phyloP scores from a whole-genome alignment of 2,888 invertebrate species.

The Embidobia sp. region DNA sequence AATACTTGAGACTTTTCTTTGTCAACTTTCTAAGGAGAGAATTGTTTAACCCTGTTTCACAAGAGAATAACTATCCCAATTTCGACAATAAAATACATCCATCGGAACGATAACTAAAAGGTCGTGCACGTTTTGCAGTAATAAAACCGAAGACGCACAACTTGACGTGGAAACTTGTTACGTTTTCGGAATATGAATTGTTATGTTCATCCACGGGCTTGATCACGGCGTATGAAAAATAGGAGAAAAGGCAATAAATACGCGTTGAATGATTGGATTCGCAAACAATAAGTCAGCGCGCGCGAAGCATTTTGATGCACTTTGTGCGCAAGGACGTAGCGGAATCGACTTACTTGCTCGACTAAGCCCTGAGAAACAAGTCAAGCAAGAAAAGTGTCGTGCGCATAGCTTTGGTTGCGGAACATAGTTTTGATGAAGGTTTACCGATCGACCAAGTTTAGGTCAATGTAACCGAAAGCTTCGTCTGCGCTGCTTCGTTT shows the following conservation, averaged over 20 bases:
- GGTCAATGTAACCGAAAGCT: conserved; percentile 41
- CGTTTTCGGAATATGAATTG: conserved; percentile 23
- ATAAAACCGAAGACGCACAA: too few species aligned
- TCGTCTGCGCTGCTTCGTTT: neutral
- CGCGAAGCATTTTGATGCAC: conserved; percentile 8
- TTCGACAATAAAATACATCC: too few species aligned
- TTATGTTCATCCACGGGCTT: too few species aligned
- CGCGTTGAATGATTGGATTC: conserved; percentile 9
- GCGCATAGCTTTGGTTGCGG: conserved; percentile 31
- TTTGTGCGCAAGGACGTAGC: conserved; percentile 1
- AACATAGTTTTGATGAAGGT: conserved; percentile 40
- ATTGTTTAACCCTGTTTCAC: too few species aligned
- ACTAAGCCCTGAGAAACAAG: conserved; percentile 11
- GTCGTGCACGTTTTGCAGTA: too few species aligned
- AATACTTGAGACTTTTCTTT: too few species aligned
- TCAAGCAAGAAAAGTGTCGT: conserved; percentile 49
- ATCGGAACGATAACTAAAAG: too few species aligned
- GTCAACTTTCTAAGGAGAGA: too few species aligned
- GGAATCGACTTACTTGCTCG: conserved; percentile 16
- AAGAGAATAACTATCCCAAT: too few species aligned
- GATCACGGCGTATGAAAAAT: conserved; percentile 1
- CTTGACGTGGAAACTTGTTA: neutral
- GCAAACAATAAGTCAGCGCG: conserved; percentile 20
- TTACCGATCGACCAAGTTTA: conserved; percentile 20
- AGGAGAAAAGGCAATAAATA: conserved; percentile 17